Percentiles rank a stretch among this genome's conserved stretches.
These are phyloP conservation scores for Ahaetulla prasina DNA, from an alignment of 2,113 vertebrate species.

Conservation along the genomic window DNA sequence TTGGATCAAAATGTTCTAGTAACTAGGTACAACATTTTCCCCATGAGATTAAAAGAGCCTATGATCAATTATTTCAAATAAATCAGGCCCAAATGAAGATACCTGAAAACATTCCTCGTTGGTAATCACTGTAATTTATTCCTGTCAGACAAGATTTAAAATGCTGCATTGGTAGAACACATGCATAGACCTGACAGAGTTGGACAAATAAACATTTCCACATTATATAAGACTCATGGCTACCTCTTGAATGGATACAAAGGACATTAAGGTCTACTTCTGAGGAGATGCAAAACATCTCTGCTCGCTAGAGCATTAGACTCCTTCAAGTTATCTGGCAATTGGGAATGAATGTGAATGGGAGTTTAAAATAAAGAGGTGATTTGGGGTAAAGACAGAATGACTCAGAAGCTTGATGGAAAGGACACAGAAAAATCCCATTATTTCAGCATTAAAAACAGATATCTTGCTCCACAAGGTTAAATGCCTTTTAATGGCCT, in stretches of 20 bases:
- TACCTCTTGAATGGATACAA: not conserved
- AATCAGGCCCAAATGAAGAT: not conserved
- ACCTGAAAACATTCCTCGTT: not conserved
- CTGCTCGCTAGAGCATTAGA: not conserved
- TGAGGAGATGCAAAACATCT: not conserved
- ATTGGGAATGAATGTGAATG: not conserved
- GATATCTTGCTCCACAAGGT: not conserved
- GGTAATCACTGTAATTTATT: not conserved
- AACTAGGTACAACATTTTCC: not conserved
- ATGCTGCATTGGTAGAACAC: not conserved
- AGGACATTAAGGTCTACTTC: not conserved
- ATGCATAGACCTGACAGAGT: not conserved
- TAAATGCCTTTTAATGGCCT: not conserved
- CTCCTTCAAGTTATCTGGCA: not conserved
- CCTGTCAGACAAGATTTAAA: not conserved
- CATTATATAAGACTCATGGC: not conserved
- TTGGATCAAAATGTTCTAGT: not conserved
- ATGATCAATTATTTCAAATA: not conserved
- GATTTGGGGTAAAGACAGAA: not conserved
- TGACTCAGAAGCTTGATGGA: not conserved
- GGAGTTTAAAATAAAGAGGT: not conserved
- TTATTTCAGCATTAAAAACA: slow-evolving; percentile 12
- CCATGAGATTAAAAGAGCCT: not conserved
- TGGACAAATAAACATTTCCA: not conserved
- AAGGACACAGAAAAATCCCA: not conserved